A percentile compares a stretch with the other conserved stretches of the same genome.
Conservation (phyloP, 1,140 invertebrate genomes). For the Lucilia cuprina region DNA sequence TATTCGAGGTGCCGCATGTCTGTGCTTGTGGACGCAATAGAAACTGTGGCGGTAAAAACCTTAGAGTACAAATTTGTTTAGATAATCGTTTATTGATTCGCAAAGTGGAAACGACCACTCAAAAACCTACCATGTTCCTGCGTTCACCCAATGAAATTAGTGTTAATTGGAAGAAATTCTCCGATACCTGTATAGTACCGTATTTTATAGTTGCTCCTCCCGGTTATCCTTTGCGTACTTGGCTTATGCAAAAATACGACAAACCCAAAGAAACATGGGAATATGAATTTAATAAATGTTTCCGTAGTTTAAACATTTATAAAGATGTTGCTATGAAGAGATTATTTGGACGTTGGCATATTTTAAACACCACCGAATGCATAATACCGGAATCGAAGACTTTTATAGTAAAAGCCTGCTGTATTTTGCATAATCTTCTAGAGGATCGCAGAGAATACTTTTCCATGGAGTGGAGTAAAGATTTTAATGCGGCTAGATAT, state of each 20-base stretch:
- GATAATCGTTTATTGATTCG: constrained; percentile 53
- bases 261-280: constrained; percentile 48
- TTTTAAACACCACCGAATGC: constrained; percentile 43
- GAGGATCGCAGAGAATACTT: constrained; percentile 50
- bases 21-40: neutral
- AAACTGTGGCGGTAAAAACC: neutral
- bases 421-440: constrained; percentile 51
- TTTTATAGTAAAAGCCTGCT: constrained; percentile 44
- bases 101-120: constrained; percentile 44
- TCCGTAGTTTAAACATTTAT: constrained; percentile 49
- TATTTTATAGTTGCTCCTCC: constrained; percentile 50
- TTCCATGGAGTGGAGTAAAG: constrained; percentile 50
- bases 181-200: constrained; percentile 44
- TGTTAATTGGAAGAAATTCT: constrained; percentile 36
- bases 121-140: constrained; percentile 42
- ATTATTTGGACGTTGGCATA: constrained; percentile 54
- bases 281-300: constrained; percentile 54
- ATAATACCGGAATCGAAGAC: constrained; percentile 6
- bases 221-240: constrained; percentile 49
- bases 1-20: constrained; percentile 8
- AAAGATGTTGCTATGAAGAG: constrained; percentile 51
- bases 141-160: constrained; percentile 38
- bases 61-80: constrained; percentile 50
- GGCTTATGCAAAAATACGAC: constrained; percentile 51
- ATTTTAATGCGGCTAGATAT: constrained; percentile 45